phyloP scores from a whole-genome alignment of 92 coral and sea anemone genomes.

The Epizoanthus fatuus region DNA sequence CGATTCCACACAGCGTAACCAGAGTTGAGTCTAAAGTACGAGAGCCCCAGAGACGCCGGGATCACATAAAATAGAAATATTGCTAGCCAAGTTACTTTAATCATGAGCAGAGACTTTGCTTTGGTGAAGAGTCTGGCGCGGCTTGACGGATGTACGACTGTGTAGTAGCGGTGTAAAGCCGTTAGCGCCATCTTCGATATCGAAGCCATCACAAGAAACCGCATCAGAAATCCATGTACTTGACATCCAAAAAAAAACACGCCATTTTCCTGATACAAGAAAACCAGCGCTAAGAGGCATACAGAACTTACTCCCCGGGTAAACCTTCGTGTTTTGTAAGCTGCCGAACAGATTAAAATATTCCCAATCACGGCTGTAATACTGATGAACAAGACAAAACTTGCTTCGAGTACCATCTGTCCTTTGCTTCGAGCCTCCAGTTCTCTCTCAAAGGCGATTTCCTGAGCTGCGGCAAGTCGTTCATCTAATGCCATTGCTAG shows the following conservation, averaged over 20 bases:
- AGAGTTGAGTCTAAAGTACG: conserved; percentile 2
- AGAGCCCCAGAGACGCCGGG: not conserved
- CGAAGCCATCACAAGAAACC: not conserved
- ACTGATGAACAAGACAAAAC: too few species aligned
- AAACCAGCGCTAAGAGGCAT: not conserved
- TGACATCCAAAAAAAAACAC: not conserved
- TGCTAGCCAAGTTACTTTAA: not conserved
- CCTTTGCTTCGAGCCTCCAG: too few species aligned
- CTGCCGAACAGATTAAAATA: too few species aligned
- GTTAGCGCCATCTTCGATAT: not conserved
- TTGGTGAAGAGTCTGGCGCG: conserved; percentile 1
- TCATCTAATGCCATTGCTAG: too few species aligned
- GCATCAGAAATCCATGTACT: not conserved
- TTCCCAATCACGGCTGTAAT: too few species aligned
- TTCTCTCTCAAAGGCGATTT: too few species aligned
- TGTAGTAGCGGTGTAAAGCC: not conserved
- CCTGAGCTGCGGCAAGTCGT: too few species aligned
- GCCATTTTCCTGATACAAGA: conserved; percentile 1
- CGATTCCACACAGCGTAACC: conserved; percentile 10
- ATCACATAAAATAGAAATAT: not conserved
- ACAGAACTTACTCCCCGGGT: not conserved
- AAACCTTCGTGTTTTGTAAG: too few species aligned
- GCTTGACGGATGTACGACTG: not conserved
- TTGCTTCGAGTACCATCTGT: too few species aligned
- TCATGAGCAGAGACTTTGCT: not conserved